Percentiles rank a stretch among this genome's conserved stretches.
Evolutionary conservation across 2,797 vertebrate genomes (phyloP).

Genomic region (Megalops cyprinoides): DNA sequence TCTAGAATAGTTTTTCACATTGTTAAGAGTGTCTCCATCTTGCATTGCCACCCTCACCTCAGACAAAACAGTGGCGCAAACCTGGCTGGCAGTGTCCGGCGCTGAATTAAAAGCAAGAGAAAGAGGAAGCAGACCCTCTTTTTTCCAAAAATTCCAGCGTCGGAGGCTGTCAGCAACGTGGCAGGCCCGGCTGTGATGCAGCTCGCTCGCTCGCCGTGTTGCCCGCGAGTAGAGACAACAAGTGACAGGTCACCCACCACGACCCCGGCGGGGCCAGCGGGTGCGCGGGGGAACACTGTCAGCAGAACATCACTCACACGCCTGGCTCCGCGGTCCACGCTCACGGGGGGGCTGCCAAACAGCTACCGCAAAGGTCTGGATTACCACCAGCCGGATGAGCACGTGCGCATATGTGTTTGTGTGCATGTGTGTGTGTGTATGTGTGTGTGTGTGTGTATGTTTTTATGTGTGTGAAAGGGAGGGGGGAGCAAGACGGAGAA

Average conservation of each 20-base stretch:
- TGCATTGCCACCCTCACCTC: too few relatives aligned
- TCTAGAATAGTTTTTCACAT: too few relatives aligned
- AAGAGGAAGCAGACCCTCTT: background rate
- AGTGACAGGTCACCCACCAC: constrained; percentile 7
- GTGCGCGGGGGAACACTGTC: background rate
- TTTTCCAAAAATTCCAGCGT: background rate
- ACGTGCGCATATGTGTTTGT: background rate
- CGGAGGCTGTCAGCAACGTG: background rate
- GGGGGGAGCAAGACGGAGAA: background rate
- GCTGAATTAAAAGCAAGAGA: background rate
- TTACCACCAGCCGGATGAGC: background rate
- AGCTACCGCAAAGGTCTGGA: background rate
- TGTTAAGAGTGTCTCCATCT: too few relatives aligned
- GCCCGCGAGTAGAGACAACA: background rate
- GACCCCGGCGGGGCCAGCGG: background rate
- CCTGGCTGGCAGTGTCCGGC: background rate
- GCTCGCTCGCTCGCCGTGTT: background rate
- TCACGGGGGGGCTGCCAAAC: too few relatives aligned
- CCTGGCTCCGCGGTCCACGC: background rate
- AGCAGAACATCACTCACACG: background rate
- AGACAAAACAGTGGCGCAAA: background rate
- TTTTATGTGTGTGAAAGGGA: background rate
- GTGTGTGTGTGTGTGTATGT: background rate
- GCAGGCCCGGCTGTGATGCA: background rate
- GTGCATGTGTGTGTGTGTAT: background rate